phyloP scores from a whole-genome alignment of 2,113 vertebrate genomes.

The Isichthys henryi region DNA sequence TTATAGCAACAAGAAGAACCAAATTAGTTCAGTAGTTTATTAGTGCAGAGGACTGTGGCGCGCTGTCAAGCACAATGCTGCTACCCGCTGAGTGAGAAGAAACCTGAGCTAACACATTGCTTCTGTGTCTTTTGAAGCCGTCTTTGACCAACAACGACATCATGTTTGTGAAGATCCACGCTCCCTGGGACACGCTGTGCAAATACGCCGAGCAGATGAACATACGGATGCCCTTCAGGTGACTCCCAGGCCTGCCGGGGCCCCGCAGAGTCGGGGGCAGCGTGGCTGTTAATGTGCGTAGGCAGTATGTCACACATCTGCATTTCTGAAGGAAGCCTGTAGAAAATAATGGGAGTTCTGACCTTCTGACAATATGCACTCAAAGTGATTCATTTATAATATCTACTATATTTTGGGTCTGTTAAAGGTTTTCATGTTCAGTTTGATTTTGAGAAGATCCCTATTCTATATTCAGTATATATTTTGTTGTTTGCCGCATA shows the following conservation, averaged over 20 bases:
- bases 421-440: neutral
- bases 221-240: conserved; percentile 99
- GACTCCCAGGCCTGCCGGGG: conserved; percentile 19
- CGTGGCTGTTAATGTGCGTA: neutral
- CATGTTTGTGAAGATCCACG: conserved; percentile 96
- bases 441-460: neutral
- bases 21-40: neutral
- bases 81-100: neutral
- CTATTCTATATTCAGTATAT: neutral
- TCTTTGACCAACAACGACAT: conserved; percentile 91
- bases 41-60: neutral
- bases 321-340: neutral
- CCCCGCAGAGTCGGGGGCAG: neutral
- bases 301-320: neutral
- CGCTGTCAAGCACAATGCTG: neutral
- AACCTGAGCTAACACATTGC: neutral
- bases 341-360: neutral
- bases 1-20: neutral
- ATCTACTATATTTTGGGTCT: neutral
- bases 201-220: conserved; percentile 97
- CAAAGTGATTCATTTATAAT: neutral
- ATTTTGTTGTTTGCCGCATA: neutral
- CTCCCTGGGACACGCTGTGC: conserved; percentile 91
- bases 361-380: neutral
- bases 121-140: conserved; percentile 58